A percentile compares a stretch with the other conserved stretches of the same genome.
These are phyloP conservation scores for Heliangelus exortis DNA, from an alignment of 2,797 vertebrate genomes.

Conservation along the genomic window DNA sequence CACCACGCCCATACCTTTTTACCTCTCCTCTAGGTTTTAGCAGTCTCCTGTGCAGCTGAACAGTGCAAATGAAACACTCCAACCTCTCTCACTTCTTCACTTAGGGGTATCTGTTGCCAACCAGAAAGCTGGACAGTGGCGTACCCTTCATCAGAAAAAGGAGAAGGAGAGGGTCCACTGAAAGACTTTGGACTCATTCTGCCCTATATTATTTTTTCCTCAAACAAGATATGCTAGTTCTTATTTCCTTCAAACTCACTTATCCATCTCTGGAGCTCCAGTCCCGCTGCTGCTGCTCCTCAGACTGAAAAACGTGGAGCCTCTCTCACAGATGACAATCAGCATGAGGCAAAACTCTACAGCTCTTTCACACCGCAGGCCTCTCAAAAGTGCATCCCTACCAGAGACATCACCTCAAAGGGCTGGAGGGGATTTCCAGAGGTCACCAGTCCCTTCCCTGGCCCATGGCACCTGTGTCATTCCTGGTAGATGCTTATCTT, in stretches of 20 bases:
- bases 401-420: background rate
- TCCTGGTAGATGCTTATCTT: constrained; percentile 35
- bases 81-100: background rate
- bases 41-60: background rate
- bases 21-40: background rate
- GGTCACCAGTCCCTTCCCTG: background rate
- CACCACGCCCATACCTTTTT: background rate
- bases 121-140: background rate
- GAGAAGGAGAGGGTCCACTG: background rate
- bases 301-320: background rate
- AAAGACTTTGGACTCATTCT: background rate
- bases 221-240: background rate
- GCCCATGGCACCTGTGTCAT: constrained; percentile 19
- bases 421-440: background rate
- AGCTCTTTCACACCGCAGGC: background rate
- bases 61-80: accelerated
- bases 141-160: background rate
- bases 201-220: background rate
- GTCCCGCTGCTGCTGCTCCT: background rate
- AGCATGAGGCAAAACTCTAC: background rate
- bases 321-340: background rate
- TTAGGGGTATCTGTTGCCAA: background rate
- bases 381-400: background rate
- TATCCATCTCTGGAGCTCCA: background rate
- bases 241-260: background rate